Evolutionary conservation across 2,797 vertebrate genomes (phyloP).

Genomic region (Setipinna tenuifilis): DNA sequence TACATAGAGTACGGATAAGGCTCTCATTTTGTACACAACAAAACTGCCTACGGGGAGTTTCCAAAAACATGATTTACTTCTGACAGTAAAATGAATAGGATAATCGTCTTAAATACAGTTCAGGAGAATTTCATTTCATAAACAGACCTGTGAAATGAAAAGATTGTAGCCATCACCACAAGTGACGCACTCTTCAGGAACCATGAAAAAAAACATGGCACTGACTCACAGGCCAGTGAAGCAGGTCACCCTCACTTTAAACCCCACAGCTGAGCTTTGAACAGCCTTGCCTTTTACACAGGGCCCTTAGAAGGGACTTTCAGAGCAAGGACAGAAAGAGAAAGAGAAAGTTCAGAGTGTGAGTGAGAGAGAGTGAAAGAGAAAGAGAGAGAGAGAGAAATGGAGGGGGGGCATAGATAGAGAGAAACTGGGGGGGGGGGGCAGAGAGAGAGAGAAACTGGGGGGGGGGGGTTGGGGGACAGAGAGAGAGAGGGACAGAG

Average conservation of each 20-base stretch:
- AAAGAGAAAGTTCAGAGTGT: no score
- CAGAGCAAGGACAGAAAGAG: neutral
- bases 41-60: neutral
- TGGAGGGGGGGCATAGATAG: no score
- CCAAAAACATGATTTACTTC: neutral
- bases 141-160: neutral
- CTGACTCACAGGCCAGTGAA: neutral
- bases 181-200: constrained; percentile 1
- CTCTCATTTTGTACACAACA: neutral
- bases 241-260: neutral
- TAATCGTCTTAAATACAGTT: neutral
- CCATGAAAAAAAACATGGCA: neutral
- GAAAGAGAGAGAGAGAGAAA: no score
- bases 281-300: neutral
- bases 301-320: neutral
- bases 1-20: neutral
- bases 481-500: no score
- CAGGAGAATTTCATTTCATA: neutral
- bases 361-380: no score
- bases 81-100: neutral
- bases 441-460: neutral
- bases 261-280: neutral
- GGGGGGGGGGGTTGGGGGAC: no score
- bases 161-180: neutral
- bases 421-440: neutral